Base-by-base conservation (phyloP, 2,113 vertebrate species). In the Hippocampus barbouri region DNA sequence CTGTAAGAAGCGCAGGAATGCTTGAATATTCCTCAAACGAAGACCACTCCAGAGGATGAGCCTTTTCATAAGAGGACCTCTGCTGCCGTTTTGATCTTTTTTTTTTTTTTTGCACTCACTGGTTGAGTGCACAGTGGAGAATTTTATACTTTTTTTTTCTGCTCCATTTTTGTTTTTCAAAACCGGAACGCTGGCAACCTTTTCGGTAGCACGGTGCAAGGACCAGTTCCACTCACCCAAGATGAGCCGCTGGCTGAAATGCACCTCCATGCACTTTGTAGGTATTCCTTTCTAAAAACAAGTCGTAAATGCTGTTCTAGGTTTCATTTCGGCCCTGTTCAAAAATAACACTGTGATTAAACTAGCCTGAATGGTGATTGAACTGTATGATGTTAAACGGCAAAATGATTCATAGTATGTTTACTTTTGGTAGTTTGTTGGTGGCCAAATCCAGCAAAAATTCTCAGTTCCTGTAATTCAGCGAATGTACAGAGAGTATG, bases 201-300 rank as follows among this genome's bases (percentile, higher is more conserved):
- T 89, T 83, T 86, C 86, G 71, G 85, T 90, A 83, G 85, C 90
- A 25, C 81, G 86, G 76, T 88, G 83, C 88, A 89, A 90, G 87
- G 90, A 85, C 84, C 51, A 89, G 88, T 80, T 92, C 69, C 87
- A 86, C 81, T 89, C 90, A 76, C 84, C 87, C 85, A 94, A 75
- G 82, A 98, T 98, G 96, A 95, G 87, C 86, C 94, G 94, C 71
- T 97, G 96, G 95, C 86, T 97, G 79, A 94, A 94, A 70, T 95
- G 97, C 91, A 93, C 95, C 71, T 92, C 95, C 38, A 89, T 82
- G 83, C 93, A 93, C 89, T 77, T 92, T 79, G 97, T 98, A 94
- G 90, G 97, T 98, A 95, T 90, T 79, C 56, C 8, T 7, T 74
- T 68, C 25, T 15, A 34, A 61, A 18, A 61, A 18, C 59, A 56